phyloP scores from a whole-genome alignment of 2,888 invertebrate genomes.

The Ormyrus labotus region DNA sequence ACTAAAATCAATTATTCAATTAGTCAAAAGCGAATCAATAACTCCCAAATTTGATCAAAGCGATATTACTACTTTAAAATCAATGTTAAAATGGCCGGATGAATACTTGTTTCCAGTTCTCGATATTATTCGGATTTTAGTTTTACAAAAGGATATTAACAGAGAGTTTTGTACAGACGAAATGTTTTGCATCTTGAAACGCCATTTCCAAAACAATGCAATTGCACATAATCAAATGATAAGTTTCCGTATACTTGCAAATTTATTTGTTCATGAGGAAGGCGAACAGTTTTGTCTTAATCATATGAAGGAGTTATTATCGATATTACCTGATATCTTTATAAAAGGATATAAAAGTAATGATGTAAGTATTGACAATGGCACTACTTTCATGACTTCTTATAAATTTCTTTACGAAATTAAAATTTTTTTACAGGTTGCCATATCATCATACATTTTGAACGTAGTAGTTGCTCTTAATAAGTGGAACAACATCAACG shows the following conservation, averaged over 20 bases:
- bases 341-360: constrained; percentile 79
- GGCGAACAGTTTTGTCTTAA: constrained; percentile 82
- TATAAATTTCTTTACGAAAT: neutral
- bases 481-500: constrained; percentile 77
- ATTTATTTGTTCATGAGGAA: constrained; percentile 85
- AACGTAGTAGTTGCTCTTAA: constrained; percentile 83
- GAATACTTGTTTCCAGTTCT: constrained; percentile 92
- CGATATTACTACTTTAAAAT: constrained; percentile 35
- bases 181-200: constrained; percentile 71
- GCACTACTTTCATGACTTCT: neutral
- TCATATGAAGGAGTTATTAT: constrained; percentile 78
- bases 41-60: constrained; percentile 45
- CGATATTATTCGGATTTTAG: constrained; percentile 89
- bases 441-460: constrained; percentile 83
- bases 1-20: constrained; percentile 81
- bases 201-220: constrained; percentile 74
- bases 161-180: constrained; percentile 74
- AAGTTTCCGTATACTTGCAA: constrained; percentile 86
- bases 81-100: constrained; percentile 65
- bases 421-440: constrained; percentile 78
- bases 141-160: constrained; percentile 83
- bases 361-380: constrained; percentile 77
- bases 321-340: constrained; percentile 77
- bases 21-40: constrained; percentile 73
- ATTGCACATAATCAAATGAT: constrained; percentile 87